Percentiles rank a stretch among this genome's conserved stretches.
Conservation (phyloP, 2,113 vertebrate species). For the Aphyosemion australe region DNA sequence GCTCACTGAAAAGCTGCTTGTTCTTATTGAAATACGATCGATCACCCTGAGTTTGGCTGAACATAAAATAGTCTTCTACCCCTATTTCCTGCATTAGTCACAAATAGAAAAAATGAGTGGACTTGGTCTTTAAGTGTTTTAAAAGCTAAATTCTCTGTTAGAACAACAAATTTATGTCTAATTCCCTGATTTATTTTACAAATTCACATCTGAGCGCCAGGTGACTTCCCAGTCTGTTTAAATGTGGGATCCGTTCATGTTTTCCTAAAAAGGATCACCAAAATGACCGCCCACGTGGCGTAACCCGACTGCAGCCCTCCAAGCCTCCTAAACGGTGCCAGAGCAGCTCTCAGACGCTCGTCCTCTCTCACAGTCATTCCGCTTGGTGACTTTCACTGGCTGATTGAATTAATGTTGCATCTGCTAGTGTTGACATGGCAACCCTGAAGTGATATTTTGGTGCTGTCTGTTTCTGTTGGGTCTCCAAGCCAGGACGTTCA, state of each 20-base stretch:
- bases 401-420: slow-evolving; percentile 73
- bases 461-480: slow-evolving; percentile 65
- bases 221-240: slow-evolving; percentile 1
- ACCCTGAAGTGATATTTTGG: slow-evolving; percentile 71
- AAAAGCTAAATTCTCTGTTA: too few species aligned
- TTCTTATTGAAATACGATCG: too few species aligned
- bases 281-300: background rate
- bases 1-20: too few species aligned
- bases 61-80: too few species aligned
- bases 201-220: slow-evolving; percentile 1
- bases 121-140: too few species aligned
- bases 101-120: too few species aligned
- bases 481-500: slow-evolving; percentile 47
- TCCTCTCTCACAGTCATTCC: slow-evolving; percentile 43
- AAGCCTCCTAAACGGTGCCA: slow-evolving; percentile 7
- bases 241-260: background rate
- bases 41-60: too few species aligned
- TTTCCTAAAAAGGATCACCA: background rate
- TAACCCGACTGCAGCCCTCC: background rate
- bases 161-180: too few species aligned
- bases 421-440: slow-evolving; percentile 69
- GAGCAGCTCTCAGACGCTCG: slow-evolving; percentile 19
- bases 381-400: slow-evolving; percentile 56
- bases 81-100: too few species aligned
- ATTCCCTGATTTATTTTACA: too few species aligned